Base-by-base conservation (phyloP, 2,797 vertebrate species). In the Margarornis squamiger region DNA sequence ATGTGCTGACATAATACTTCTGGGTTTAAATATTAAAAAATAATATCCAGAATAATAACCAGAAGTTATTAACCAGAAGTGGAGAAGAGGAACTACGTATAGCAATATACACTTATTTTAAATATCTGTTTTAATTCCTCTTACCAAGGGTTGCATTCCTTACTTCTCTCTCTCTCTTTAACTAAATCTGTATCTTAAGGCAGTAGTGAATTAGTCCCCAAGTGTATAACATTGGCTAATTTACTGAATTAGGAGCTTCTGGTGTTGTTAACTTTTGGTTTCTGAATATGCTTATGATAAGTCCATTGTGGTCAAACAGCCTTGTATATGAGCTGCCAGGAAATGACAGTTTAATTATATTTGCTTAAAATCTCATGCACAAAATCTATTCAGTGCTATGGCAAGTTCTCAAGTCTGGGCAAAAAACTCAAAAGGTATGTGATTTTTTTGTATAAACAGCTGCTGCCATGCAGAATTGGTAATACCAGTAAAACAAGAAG, bases 371-470 rank as follows among this genome's bases (percentile, higher is more conserved):
- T 32, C 77, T 68, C 63, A 45, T 18, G 23, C 58, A 71, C 30
- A 39, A 93, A 94, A 84, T 32, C 29, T 61, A 51, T 58, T 82
- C 57, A 14, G 63, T 29, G 46, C n/a, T 86, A 19, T 1, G 24
- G 83, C 49, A 58, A 65, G 57, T 43, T 38, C 87, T 93, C 79
- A 52, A 7, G 38, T 75, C 65, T 20, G 73, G 74, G 73, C 24
- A 90, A 39, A 71, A 90, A 12, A n/a, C 0, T 16, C 38, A 51
- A 14, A 90, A 93, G 54, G 75, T 62, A 7, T 3, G 51, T 22
- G 93, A 68, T 62, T 22, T 58, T 72, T 90, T 78, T 87, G 89
- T 95, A 34, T 86, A 36, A 79, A 30, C 90, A 95, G 96, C 91
- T 90, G 94, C 84, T 91, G 73, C 86, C 74, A 66, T 3, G 29